Evolutionary conservation across 92 coral and sea anemone genomes (phyloP), one percentile per base, ranked within the genome.

Genomic region (Porites divaricata): DNA sequence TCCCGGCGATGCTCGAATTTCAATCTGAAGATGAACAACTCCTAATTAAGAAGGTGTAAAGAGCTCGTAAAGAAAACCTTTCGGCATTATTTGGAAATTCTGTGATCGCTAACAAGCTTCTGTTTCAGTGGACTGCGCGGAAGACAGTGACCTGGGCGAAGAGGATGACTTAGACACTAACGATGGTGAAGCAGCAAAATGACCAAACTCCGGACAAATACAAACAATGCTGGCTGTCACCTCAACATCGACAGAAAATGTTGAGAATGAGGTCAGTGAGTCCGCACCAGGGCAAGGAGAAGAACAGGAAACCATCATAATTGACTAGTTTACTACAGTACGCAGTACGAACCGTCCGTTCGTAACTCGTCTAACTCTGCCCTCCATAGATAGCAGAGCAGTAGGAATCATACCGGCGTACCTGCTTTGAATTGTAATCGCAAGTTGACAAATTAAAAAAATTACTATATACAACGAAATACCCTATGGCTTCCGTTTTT

Each of bases 11-110:
- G n/a, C n/a, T n/a, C n/a, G n/a, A n/a, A n/a, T n/a, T n/a, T n/a
- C n/a, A n/a, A n/a, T n/a, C n/a, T n/a, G n/a, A n/a, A n/a, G n/a
- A n/a, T n/a, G n/a, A n/a, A n/a, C n/a, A n/a, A n/a, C n/a, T n/a
- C n/a, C n/a, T n/a, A n/a, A n/a, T n/a, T n/a, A n/a, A n/a, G n/a
- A n/a, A n/a, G n/a, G n/a, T n/a, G n/a, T n/a, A n/a, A n/a, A n/a
- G n/a, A n/a, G n/a, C n/a, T n/a, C n/a, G n/a, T n/a, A n/a, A n/a
- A n/a, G n/a, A n/a, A 49, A 81, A 81, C 65, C 85, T 81, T 28
- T 79, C 75, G n/a, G 75, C 62, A 49, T 53, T 81, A 68, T 68
- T 81, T 81, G 57, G 77, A 63, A 71, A 71, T 71, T 58, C 58
- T 24, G 48, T 22, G 48, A 24, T 67, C 72, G 48, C 72, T 67